These are phyloP conservation scores for Trimorus sp. DNA, from an alignment of 2,888 invertebrate species.

Conservation along the genomic window DNA sequence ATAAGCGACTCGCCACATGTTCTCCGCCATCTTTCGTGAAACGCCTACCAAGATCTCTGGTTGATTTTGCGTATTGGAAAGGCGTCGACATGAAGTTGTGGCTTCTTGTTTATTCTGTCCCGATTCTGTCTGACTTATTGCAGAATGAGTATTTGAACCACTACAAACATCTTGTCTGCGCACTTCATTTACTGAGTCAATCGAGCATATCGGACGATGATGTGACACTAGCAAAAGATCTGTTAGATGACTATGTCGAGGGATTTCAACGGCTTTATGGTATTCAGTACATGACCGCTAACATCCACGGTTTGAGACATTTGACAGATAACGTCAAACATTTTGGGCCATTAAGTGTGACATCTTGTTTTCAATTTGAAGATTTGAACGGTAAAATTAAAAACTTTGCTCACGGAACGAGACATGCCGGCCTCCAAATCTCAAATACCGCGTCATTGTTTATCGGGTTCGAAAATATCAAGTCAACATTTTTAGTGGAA, in stretches of 20 bases:
- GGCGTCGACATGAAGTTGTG: too few relatives aligned
- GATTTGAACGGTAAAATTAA: slow-evolving; percentile 26
- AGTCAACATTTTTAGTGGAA: neutral
- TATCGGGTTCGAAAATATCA: slow-evolving; percentile 11
- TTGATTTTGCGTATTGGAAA: neutral
- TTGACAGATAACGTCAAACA: neutral
- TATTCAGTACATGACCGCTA: neutral
- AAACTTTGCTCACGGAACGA: slow-evolving; percentile 33
- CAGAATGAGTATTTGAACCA: slow-evolving; percentile 42
- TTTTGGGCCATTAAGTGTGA: slow-evolving; percentile 16
- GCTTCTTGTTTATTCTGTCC: too few relatives aligned
- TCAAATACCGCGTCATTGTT: slow-evolving; percentile 17
- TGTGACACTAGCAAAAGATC: neutral
- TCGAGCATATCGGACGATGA: neutral
- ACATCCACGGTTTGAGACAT: slow-evolving; percentile 6
- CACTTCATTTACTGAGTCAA: neutral
- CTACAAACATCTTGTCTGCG: neutral
- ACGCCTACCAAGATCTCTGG: neutral
- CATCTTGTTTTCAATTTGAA: too few relatives aligned
- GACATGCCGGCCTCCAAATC: slow-evolving; percentile 13
- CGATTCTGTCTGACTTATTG: slow-evolving; percentile 64
- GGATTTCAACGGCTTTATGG: neutral
- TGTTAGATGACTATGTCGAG: neutral
- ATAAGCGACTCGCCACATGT: neutral
- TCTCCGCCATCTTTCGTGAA: neutral